Conservation (phyloP, 1,140 invertebrate species). For the Drosophila sechellia region DNA sequence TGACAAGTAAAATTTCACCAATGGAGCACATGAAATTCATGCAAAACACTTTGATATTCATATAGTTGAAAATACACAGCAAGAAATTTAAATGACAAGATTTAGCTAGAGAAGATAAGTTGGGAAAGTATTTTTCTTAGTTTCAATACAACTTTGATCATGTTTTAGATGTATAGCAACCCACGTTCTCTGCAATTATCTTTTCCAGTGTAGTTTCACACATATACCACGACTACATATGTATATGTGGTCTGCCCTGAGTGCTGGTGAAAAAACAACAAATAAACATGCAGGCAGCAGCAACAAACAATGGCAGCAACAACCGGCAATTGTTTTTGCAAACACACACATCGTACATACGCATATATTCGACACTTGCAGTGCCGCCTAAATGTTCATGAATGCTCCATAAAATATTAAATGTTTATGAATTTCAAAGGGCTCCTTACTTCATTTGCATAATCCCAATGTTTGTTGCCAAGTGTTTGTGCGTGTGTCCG, state of each 20-base stretch:
- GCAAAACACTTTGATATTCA: constrained; percentile 68
- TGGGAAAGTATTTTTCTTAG: no score
- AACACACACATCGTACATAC: constrained; percentile 1
- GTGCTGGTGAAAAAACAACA: constrained; percentile 55
- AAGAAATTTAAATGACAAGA: not conserved
- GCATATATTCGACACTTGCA: constrained; percentile 28
- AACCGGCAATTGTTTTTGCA: constrained; percentile 48
- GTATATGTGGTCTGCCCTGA: constrained; percentile 18
- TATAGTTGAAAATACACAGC: constrained; percentile 39
- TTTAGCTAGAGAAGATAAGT: no score
- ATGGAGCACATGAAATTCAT: constrained; percentile 50
- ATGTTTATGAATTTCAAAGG: constrained; percentile 74
- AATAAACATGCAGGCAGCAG: constrained; percentile 38
- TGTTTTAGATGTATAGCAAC: not conserved
- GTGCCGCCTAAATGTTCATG: constrained; percentile 61
- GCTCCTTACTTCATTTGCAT: constrained; percentile 65
- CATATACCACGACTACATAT: not conserved
- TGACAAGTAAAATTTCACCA: constrained; percentile 50
- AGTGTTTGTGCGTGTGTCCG: constrained; percentile 30
- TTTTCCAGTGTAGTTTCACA: not conserved
- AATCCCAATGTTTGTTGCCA: constrained; percentile 64
- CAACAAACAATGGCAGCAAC: constrained; percentile 46
- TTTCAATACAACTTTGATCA: no score
- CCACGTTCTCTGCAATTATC: not conserved
- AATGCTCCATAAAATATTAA: constrained; percentile 68